Conservation (phyloP, 2,888 invertebrate genomes). For the Hydrotaea diabolus region DNA sequence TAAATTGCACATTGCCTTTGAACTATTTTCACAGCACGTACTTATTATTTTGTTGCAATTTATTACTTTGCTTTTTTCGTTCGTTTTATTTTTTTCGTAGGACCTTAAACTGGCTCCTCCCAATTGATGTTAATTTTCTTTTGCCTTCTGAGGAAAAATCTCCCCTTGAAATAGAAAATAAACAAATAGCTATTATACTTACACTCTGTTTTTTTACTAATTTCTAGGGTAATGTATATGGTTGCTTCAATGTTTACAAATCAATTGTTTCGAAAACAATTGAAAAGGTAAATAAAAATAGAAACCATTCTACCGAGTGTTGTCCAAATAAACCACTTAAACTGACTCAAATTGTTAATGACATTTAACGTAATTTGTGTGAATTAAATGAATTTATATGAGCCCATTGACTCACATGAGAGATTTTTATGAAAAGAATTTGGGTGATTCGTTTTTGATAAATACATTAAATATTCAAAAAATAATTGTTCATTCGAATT, state of each 20-base stretch:
- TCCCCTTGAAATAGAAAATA: neutral
- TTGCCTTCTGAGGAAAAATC: conserved; percentile 7
- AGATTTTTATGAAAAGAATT: too few relatives aligned
- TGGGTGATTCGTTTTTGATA: too few relatives aligned
- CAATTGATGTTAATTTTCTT: neutral
- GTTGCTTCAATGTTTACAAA: neutral
- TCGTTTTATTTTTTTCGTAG: neutral
- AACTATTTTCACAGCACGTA: too few relatives aligned
- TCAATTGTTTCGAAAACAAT: too few relatives aligned
- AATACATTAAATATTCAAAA: too few relatives aligned
- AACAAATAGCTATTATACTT: neutral
- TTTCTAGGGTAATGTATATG: neutral
- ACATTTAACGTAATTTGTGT: neutral
- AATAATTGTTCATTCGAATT: too few relatives aligned
- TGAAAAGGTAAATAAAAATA: neutral
- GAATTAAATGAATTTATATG: too few relatives aligned
- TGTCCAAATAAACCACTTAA: neutral
- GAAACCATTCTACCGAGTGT: neutral
- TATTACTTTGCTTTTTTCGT: too few relatives aligned
- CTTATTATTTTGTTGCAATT: too few relatives aligned
- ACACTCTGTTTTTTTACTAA: neutral
- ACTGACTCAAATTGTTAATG: neutral
- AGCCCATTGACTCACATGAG: too few relatives aligned
- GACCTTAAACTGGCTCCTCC: neutral
- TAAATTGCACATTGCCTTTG: too few relatives aligned